Base-by-base conservation (phyloP, 2,113 vertebrate species). In the Leucosticte australis region DNA sequence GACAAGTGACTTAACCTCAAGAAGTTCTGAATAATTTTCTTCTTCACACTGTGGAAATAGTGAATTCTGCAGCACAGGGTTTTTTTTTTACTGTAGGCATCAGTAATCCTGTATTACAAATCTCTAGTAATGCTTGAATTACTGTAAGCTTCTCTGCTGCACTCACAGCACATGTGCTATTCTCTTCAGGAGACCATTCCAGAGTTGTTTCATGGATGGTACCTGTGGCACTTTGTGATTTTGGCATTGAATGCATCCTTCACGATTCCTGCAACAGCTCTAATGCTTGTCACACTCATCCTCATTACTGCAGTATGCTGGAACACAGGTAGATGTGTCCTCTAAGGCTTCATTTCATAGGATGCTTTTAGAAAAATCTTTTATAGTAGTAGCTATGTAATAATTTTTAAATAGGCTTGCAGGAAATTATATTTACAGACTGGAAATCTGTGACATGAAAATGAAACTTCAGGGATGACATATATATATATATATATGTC, bases 251-350 rank as follows among this genome's bases (percentile, higher is more conserved):
- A 52, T 42, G 6, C 19, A 0, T 7, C 8, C 33, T 87, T 82
- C 27, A 13, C 2, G 11, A n/a, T 56, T 41, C 1, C 0, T 12
- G 2, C 12, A 31, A 20, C 60, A 42, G 13, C n/a, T 77, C 24
- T 28, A n/a, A 57, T 82, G 73, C 30, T 70, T 2, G 1, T 42
- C n/a, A 46, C 11, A 1, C 18, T 41, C 19, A 30, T 30, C 24
- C 15, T 44, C 7, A 2, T 70, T 41, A 7, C n/a, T 52, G 1
- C 30, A 23, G 28, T n/a, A 10, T 27, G 67, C 50, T 50, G 42
- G 27, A 74, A 11, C 27, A 41, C 4, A 37, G 21, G 7, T 31
- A 28, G 49, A 8, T 59, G 30, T 47, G 46, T 30, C 41, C 33
- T 77, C 53, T 28, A 35, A 57, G 69, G 10, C 18, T 41, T 70